Percentiles rank a stretch among this genome's conserved stretches.
These are phyloP conservation scores for Polyergus mexicanus DNA, from an alignment of 1,140 invertebrate genomes.

Conservation along the genomic window DNA sequence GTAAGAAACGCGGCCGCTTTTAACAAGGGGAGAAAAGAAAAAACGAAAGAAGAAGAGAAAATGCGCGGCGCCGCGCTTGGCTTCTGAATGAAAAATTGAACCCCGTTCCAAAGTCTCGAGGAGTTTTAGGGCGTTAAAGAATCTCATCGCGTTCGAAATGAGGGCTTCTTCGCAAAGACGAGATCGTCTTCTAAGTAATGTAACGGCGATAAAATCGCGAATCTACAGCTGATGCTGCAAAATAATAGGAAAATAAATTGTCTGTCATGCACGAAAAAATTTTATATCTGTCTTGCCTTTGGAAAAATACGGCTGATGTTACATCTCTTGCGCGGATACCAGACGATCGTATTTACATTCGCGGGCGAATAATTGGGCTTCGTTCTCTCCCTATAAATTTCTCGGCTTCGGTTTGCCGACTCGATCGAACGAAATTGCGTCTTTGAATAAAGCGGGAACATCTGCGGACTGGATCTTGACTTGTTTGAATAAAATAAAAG, in stretches of 20 bases:
- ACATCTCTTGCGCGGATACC: not conserved
- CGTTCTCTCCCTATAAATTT: slow-evolving; percentile 40
- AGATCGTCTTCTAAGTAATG: slow-evolving; percentile 2
- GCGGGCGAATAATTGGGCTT: slow-evolving; percentile 39
- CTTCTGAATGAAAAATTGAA: slow-evolving; percentile 61
- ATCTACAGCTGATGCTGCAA: slow-evolving; percentile 6
- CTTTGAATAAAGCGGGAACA: slow-evolving; percentile 19
- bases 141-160: slow-evolving; percentile 37
- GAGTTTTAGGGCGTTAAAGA: slow-evolving; percentile 38
- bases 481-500: slow-evolving; percentile 40
- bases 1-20: not conserved
- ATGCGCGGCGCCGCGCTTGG: slow-evolving; percentile 22
- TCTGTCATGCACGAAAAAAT: not conserved
- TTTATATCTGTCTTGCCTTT: not conserved
- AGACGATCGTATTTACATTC: slow-evolving; percentile 10
- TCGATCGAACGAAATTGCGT: slow-evolving; percentile 22
- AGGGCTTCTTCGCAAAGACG: slow-evolving; percentile 1
- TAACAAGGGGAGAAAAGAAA: slow-evolving; percentile 5
- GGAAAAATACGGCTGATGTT: not conserved
- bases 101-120: slow-evolving; percentile 33
- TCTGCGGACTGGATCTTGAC: not conserved
- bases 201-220: slow-evolving; percentile 31
- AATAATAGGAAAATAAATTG: slow-evolving; percentile 45
- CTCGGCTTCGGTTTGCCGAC: not conserved
- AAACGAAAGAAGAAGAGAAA: slow-evolving; percentile 22